Conservation (phyloP, 2,888 invertebrate species). For the Himalopsyche kuldschensis region DNA sequence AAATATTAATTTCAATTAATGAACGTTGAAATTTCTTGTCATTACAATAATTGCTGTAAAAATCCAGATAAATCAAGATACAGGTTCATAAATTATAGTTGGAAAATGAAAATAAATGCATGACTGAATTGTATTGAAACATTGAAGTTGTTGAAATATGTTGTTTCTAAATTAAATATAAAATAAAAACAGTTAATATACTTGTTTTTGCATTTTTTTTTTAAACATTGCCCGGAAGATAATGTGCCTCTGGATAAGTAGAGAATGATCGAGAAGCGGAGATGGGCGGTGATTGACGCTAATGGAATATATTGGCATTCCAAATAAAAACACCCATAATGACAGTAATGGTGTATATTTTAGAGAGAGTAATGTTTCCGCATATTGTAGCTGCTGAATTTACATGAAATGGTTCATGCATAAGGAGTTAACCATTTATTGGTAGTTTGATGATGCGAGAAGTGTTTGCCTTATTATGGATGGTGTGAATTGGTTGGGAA, state of each 20-base stretch:
- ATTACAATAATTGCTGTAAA: no score
- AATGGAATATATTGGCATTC: neutral
- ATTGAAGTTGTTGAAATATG: no score
- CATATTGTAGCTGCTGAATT: neutral
- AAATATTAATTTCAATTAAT: no score
- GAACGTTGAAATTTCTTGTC: no score
- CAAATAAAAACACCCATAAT: neutral
- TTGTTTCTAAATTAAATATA: no score
- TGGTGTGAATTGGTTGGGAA: neutral
- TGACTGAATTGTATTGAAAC: no score
- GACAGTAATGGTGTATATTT: neutral
- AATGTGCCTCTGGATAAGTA: neutral
- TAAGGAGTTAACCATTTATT: neutral
- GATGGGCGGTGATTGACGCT: neutral
- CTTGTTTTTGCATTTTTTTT: no score
- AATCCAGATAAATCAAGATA: no score
- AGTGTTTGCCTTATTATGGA: neutral
- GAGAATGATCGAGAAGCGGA: neutral
- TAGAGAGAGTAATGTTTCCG: neutral
- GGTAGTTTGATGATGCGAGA: neutral
- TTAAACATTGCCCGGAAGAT: no score
- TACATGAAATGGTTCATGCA: neutral
- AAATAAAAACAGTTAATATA: no score
- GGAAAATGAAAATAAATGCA: no score
- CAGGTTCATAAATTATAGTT: no score